Base-by-base conservation (phyloP, 2,888 invertebrate species). In the Papilio demoleus region DNA sequence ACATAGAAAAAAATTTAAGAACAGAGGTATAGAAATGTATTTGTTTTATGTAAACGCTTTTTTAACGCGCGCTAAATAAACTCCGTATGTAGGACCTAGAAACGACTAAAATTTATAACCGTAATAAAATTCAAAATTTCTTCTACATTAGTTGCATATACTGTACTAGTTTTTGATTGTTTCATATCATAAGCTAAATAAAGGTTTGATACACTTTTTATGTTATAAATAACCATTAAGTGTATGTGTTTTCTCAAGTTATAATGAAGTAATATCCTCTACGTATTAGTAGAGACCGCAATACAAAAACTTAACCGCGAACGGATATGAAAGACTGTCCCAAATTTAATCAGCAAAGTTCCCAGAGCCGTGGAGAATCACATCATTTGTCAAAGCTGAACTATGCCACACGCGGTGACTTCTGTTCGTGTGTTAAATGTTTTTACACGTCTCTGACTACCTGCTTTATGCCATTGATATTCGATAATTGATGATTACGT, bases 351-450 rank as follows among this genome's bases (percentile, higher is more conserved):
- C 78, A 79, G 75, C 73, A 53, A 64, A 70, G 75, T 80, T 81
- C 81, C 79, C 81, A 80, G n/a, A 79, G 77, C 77, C 79, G 79
- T 79, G 76, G 75, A 79, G 75, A 81, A 81, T 81, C 71, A 70
- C 58, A 78, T 80, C 80, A 81, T 82, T 82, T 79, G 80, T 83
- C 82, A 80, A 76, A 70, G 70, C 70, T 70, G 68, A 71, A 73
- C 73, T 69, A 42, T 24, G 56, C 42, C 62, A 31, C 62, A 61
- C 62, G 47, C 66, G 36, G 65, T 42, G n/a, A 12, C 24, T 56
- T 65, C 17, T 53, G 34, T 64, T 56, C 40, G 56, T 38, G 40
- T 22, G 42, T 38, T 64, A 40, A 65, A 27, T 8, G 40, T 42
- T 42, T 56, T 56, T 56, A 22, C 40, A 53, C 19, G 45, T 14